Conservation (phyloP, 2,888 invertebrate genomes). For the Sceliomorpha sp. region DNA sequence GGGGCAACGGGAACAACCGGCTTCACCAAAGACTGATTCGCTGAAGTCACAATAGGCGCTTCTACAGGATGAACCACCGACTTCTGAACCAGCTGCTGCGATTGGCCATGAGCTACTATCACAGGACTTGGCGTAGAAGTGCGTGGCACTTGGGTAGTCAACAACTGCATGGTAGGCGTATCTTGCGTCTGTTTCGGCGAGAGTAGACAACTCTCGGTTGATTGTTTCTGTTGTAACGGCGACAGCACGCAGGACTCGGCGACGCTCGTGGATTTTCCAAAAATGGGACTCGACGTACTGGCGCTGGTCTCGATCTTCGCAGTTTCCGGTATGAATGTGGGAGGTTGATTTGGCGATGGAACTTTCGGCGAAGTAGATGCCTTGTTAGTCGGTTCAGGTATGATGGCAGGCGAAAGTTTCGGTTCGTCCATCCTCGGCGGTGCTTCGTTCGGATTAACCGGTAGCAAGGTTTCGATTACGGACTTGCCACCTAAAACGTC, state of each 20-base stretch:
- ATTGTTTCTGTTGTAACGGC: conserved; percentile 63
- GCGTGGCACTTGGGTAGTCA: conserved; percentile 85
- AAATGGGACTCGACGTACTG: conserved; percentile 66
- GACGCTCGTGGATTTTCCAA: conserved; percentile 55
- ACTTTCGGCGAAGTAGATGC: conserved; percentile 78
- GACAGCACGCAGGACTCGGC: conserved; percentile 63
- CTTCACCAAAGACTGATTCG: conserved; percentile 70
- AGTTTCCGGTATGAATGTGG: conserved; percentile 78
- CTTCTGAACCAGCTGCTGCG: conserved; percentile 67
- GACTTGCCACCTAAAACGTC: conserved; percentile 69
- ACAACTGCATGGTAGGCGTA: conserved; percentile 83
- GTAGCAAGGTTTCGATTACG: conserved; percentile 75
- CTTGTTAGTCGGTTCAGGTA: conserved; percentile 74
- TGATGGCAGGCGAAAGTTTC: conserved; percentile 73
- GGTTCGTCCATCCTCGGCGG: conserved; percentile 72
- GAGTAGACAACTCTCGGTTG: conserved; percentile 54
- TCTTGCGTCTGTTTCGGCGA: conserved; percentile 72
- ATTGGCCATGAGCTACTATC: conserved; percentile 77
- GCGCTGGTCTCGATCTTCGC: conserved; percentile 76
- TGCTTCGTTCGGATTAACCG: conserved; percentile 69
- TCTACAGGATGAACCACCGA: conserved; percentile 64
- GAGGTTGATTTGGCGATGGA: conserved; percentile 78
- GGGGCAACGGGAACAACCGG: conserved; percentile 69
- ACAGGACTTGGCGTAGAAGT: conserved; percentile 81
- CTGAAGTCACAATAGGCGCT: conserved; percentile 57